These are phyloP conservation scores for Catharus minimus DNA, from an alignment of 2,113 vertebrate species.

Conservation along the genomic window DNA sequence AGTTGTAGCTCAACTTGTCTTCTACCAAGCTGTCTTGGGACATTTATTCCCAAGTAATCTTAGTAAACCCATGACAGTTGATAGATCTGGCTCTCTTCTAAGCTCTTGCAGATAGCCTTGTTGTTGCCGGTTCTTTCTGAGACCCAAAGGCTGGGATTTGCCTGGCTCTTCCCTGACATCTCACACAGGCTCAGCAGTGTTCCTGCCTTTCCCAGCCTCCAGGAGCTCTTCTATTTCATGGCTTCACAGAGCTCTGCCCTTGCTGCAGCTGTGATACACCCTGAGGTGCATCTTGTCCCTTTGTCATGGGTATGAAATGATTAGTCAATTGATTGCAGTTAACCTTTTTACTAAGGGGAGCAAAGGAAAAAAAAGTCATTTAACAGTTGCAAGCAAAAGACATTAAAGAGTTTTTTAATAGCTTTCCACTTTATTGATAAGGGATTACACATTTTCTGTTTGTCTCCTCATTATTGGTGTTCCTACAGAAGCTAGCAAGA, in stretches of 20 bases:
- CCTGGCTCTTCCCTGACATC: not conserved
- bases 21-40: not conserved
- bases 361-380: not conserved
- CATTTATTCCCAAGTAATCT: not conserved
- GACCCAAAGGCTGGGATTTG: not conserved
- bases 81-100: not conserved
- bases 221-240: not conserved
- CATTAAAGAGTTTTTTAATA: not conserved
- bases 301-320: not conserved
- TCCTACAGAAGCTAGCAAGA: not conserved
- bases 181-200: not conserved
- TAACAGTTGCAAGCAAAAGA: not conserved
- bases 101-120: not conserved
- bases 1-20: not conserved
- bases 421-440: not conserved
- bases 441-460: not conserved
- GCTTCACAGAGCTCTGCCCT: not conserved
- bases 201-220: not conserved
- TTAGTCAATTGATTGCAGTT: not conserved
- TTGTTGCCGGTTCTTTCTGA: not conserved
- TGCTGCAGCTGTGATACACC: fast-evolving
- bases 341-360: not conserved
- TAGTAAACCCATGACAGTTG: not conserved
- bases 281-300: not conserved
- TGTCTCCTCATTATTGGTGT: not conserved